These are phyloP conservation scores for Timandra comae DNA, from an alignment of 2,888 invertebrate species.

Conservation along the genomic window DNA sequence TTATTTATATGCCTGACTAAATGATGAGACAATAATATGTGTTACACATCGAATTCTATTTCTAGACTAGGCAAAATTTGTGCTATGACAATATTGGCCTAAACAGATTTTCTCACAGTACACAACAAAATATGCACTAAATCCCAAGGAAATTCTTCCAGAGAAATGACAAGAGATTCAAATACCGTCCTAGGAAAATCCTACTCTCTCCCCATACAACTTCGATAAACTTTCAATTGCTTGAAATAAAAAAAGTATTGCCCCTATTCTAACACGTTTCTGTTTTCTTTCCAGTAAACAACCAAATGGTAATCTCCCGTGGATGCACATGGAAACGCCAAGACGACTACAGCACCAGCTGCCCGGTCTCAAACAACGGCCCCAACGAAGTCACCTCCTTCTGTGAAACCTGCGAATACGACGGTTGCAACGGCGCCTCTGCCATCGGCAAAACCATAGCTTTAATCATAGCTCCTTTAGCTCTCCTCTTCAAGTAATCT, in stretches of 20 bases:
- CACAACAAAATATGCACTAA: too few relatives aligned
- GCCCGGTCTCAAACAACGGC: slow-evolving; percentile 64
- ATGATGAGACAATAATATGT: too few relatives aligned
- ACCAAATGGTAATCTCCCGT: slow-evolving; percentile 68
- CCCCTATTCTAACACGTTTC: not conserved
- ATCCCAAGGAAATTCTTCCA: too few relatives aligned
- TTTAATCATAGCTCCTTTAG: slow-evolving; percentile 55
- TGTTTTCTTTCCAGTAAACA: slow-evolving; percentile 64
- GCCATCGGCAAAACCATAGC: slow-evolving; percentile 62
- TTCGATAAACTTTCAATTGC: too few relatives aligned
- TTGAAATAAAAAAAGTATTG: not conserved
- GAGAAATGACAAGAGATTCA: too few relatives aligned
- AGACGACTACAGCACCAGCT: slow-evolving; percentile 70
- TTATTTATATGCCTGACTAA: too few relatives aligned
- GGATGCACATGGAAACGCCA: slow-evolving; percentile 78
- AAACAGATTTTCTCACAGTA: too few relatives aligned
- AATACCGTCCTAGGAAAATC: too few relatives aligned
- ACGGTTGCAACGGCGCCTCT: slow-evolving; percentile 80
- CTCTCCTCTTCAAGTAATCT: slow-evolving; percentile 55
- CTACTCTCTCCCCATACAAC: too few relatives aligned
- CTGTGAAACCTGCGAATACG: slow-evolving; percentile 82
- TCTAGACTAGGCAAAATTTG: too few relatives aligned
- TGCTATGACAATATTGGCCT: too few relatives aligned
- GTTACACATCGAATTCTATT: too few relatives aligned
- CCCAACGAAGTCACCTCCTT: slow-evolving; percentile 73